Evolutionary conservation across 1,140 invertebrate genomes (phyloP), one percentile per base, ranked within the genome.

Genomic region (Caerostris extrusa): DNA sequence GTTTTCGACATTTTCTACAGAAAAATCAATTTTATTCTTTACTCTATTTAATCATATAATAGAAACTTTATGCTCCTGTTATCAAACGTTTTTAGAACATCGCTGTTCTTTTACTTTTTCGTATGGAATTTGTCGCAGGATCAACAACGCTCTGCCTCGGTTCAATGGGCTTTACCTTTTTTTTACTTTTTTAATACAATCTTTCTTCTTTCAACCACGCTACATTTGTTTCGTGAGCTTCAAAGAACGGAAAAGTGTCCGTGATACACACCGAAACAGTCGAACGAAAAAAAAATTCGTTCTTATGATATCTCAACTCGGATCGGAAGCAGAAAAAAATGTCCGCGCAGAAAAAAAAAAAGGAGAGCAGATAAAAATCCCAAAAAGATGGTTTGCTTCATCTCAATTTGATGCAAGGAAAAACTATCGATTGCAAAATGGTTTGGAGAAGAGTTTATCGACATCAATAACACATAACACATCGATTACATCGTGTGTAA

Each of bases 301-400:
- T 88, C 53, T 14, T 88, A 14, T 90, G 56, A 90, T 90, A 90
- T 77, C 88, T 90, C 67, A 90, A 77, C 88, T 34, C 50, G 57
- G 34, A 34, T 34, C 34, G 61, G 50, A 2, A 5, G 34, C 12
- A 12, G 10, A 50, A 12, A 77, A 53, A 77, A 77, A 12, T 77
- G 12, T 8, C 5, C 55, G 8, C 56, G 53, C 14, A 10, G 86
- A 56, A 55, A 14, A 34, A 60, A 71, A 90, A 90, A n/a, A n/a
- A n/a, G n/a, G n/a, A 90, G 71, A 71, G 55, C 5, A 17, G 50
- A 88, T 58, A 88, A 88, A 81, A 58, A 56, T 69, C 34, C 7
- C 17, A 77, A 6, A 71, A 88, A 61, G 50, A 77, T 90, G 64
- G 50, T 90, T 77, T 77, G 55, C 6, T 56, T 61, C 88, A 90